Evolutionary conservation across 2,797 vertebrate genomes (phyloP).

Genomic region (Sebastes paucispinis): DNA sequence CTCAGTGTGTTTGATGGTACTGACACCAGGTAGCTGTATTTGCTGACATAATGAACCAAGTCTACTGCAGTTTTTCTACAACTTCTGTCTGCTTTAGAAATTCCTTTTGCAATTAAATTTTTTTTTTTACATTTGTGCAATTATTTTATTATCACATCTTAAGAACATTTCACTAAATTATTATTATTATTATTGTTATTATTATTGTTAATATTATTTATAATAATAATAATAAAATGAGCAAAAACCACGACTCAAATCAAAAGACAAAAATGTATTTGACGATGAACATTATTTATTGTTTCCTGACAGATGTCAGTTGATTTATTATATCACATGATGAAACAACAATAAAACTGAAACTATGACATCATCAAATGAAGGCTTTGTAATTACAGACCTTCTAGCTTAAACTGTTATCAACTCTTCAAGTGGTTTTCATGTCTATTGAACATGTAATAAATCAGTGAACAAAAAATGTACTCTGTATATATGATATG

Average conservation of each 20-base stretch:
- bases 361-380: not conserved
- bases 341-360: not conserved
- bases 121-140: not conserved
- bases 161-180: not conserved
- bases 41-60: not conserved
- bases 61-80: not conserved
- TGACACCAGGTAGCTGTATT: not conserved
- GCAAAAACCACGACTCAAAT: too few species aligned
- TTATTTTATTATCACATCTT: not conserved
- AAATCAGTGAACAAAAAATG: not conserved
- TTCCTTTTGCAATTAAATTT: too few species aligned
- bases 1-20: not conserved
- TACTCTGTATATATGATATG: not conserved
- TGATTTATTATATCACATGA: not conserved
- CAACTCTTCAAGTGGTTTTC: not conserved
- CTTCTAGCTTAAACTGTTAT: not conserved
- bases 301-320: not conserved
- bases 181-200: too few species aligned
- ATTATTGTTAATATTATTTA: too few species aligned
- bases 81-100: too few species aligned
- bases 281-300: fast-evolving
- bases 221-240: too few species aligned
- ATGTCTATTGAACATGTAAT: not conserved
- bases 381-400: not conserved
- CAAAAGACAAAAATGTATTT: too few species aligned